Evolutionary conservation across 2,888 invertebrate genomes (phyloP).

Genomic region (Macrosiphum euphorbiae): DNA sequence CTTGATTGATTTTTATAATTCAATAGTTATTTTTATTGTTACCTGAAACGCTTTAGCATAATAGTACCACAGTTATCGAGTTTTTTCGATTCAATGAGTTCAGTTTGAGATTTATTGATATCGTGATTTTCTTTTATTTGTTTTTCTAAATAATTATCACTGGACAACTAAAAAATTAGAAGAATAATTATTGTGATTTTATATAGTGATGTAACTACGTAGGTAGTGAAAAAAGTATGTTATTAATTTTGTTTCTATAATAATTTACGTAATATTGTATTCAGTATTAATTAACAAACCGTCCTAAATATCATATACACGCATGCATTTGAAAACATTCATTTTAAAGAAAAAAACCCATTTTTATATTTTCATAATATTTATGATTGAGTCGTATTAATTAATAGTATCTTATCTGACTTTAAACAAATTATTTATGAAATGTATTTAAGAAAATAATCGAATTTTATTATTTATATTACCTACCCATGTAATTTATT

Average conservation of each 20-base stretch:
- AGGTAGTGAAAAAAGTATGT: background rate
- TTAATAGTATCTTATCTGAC: background rate
- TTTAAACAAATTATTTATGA: background rate
- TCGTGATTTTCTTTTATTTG: background rate
- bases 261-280: background rate
- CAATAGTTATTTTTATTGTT: background rate
- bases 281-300: background rate
- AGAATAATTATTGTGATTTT: background rate
- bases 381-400: background rate
- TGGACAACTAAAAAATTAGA: background rate
- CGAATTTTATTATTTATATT: background rate
- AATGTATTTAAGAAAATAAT: background rate
- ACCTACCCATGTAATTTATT: background rate
- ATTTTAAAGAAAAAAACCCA: background rate
- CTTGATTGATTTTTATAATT: background rate
- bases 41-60: slow-evolving; percentile 27
- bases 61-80: background rate
- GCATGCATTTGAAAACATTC: background rate
- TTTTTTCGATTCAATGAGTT: background rate
- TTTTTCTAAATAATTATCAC: background rate
- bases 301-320: background rate
- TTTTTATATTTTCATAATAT: background rate
- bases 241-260: background rate
- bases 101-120: background rate
- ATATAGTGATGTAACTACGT: background rate